These are phyloP conservation scores for Anoplopoma fimbria DNA, from an alignment of 2,113 vertebrate genomes.

Conservation along the genomic window DNA sequence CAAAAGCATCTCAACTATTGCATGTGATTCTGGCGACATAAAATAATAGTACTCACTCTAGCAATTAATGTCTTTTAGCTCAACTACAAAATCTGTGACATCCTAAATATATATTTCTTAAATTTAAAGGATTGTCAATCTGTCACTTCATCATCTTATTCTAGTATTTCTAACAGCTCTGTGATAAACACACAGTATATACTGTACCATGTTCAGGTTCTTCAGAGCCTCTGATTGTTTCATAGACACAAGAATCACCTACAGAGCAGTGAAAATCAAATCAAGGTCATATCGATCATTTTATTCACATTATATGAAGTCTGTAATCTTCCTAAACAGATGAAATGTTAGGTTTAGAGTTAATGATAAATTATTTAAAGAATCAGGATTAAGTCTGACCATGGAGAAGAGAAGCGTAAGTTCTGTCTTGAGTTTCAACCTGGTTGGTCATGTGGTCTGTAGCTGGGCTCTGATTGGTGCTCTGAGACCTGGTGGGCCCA, in stretches of 20 bases:
- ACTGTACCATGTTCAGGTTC: background rate
- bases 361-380: no score
- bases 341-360: background rate
- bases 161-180: background rate
- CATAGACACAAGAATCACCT: background rate
- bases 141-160: background rate
- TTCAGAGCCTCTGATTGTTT: background rate
- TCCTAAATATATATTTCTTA: no score
- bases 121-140: background rate
- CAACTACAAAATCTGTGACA: no score
- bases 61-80: background rate
- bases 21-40: no score
- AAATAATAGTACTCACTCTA: background rate
- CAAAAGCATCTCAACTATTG: background rate
- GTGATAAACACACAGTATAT: background rate
- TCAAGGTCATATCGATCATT: background rate
- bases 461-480: background rate
- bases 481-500: background rate
- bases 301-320: background rate
- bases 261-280: background rate
- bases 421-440: background rate
- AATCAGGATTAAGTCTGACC: slow-evolving; percentile 1
- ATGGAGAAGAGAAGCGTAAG: background rate
- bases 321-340: background rate
- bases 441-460: background rate